Evolutionary conservation across 2,797 vertebrate species (phyloP), one percentile per base, ranked within the genome.

Genomic region (Tokudaia muenninki): DNA sequence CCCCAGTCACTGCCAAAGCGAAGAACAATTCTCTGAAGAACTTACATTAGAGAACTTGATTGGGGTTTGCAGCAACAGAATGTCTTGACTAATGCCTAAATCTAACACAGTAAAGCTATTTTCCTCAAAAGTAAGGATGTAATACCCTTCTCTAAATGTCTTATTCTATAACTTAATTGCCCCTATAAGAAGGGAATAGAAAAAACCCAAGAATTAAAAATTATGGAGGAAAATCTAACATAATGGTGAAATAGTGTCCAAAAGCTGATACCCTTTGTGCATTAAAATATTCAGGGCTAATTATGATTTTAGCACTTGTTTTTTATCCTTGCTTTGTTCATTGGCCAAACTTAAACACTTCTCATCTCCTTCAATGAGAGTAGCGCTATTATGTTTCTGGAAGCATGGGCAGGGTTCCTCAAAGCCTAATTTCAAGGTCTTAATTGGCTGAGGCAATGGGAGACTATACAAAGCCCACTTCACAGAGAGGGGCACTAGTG

Each of bases 291-390:
- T 97, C 97, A 96, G 95, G 97, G 93, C 97, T 98, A 98, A 98
- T 98, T 98, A 97, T 98, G 97, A 97, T 98, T 97, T 98, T 98
- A 97, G 96, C 95, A 94, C 96, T 98, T 97, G 96, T 96, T 98
- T 79, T 97, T 97, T 95, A 97, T 95, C 96, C 97, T 97, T 94
- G 87, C 98, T 98, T 98, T 98, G 97, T 98, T 98, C 98, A 89
- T 91, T 97, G 87, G 98, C 98, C 98, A 98, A 98, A 98, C 97
- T 98, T 97, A 98, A 98, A 97, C 90, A 98, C 96, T 98, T 98
- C 97, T 98, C 97, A 96, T 98, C 98, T 97, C 96, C 84, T 97
- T 97, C 97, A 96, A 98, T 97, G 97, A 97, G 98, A 98, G 97
- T 95, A 94, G 96, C 29, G 7, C 97, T 96, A 97, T 98, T 98